These are phyloP conservation scores for Xylophagus ater DNA, from an alignment of 2,888 invertebrate species.

Conservation along the genomic window DNA sequence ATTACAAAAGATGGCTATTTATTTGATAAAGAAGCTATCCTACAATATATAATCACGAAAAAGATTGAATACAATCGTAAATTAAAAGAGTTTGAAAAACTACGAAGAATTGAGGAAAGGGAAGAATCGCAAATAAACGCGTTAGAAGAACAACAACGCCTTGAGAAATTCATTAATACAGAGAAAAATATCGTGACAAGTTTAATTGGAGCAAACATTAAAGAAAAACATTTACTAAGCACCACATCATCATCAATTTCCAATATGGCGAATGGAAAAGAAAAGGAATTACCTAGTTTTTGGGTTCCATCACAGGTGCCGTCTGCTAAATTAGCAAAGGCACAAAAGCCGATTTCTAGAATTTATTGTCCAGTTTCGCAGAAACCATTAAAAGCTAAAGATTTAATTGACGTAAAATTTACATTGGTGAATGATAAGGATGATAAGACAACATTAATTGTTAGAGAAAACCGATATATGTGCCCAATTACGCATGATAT, in stretches of 20 bases:
- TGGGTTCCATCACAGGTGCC: constrained; percentile 95
- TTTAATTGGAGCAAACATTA: constrained; percentile 12
- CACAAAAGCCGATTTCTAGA: constrained; percentile 54
- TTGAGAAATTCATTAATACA: constrained; percentile 70
- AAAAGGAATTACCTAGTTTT: constrained; percentile 82
- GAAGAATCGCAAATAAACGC: constrained; percentile 58
- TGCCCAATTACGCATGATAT: constrained; percentile 96
- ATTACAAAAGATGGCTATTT: constrained; percentile 84
- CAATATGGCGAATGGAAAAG: constrained; percentile 66
- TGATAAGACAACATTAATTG: constrained; percentile 74
- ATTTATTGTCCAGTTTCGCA: constrained; percentile 77
- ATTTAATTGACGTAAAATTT: constrained; percentile 87
- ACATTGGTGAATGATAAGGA: constrained; percentile 80
- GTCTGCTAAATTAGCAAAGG: constrained; percentile 57
- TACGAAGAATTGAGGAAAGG: constrained; percentile 63
- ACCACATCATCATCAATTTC: constrained; percentile 50
- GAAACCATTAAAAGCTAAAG: constrained; percentile 78
- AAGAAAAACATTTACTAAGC: constrained; percentile 13
- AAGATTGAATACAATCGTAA: constrained; percentile 84
- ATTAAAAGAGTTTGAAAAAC: constrained; percentile 83
- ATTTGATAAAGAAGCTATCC: constrained; percentile 93
- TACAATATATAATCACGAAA: constrained; percentile 88
- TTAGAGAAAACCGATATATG: constrained; percentile 88
- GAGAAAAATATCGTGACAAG: constrained; percentile 61
- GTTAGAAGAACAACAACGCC: constrained; percentile 61